A percentile compares a stretch with the other conserved stretches of the same genome.
Evolutionary conservation across 2,797 vertebrate species (phyloP).

Genomic region (Neosilurus hyrtlii): DNA sequence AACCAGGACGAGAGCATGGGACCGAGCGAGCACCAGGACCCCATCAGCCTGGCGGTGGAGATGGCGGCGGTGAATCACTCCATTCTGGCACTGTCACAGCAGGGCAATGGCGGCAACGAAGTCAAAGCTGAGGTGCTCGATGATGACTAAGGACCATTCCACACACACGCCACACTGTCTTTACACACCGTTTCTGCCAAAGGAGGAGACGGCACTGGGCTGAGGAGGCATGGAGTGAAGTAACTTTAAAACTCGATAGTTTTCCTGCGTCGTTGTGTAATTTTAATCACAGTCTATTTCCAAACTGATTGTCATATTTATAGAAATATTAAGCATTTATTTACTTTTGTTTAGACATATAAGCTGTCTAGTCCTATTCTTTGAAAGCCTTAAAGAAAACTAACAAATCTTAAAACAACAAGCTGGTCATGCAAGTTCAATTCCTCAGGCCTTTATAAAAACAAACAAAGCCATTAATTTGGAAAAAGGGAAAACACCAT

Average conservation of each 20-base stretch:
- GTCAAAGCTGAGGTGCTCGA: slow-evolving; percentile 97
- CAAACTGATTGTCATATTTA: background rate
- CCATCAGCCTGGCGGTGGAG: slow-evolving; percentile 85
- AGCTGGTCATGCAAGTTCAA: background rate
- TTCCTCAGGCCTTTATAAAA: background rate
- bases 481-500: background rate
- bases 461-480: background rate
- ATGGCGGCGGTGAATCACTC: slow-evolving; percentile 87
- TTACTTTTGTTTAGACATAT: background rate
- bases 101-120: slow-evolving; percentile 74
- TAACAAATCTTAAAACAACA: background rate
- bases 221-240: background rate
- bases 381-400: background rate
- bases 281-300: background rate
- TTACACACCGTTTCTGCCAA: slow-evolving; percentile 33
- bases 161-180: background rate
- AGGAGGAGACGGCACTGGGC: slow-evolving; percentile 25
- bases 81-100: slow-evolving; percentile 82
- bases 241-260: background rate
- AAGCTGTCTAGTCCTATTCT: background rate
- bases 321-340: background rate
- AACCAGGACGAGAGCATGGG: slow-evolving; percentile 88
- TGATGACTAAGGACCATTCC: slow-evolving; percentile 80
- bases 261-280: background rate
- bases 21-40: slow-evolving; percentile 89